Percentiles rank a stretch among this genome's conserved stretches.
Conservation (phyloP, 2,113 vertebrate species). For the Xenopus tropicalis region UCB_Xtro_10.0 CM004445.2:124989501-124990000, state of each 20-base stretch:
- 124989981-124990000: background rate
- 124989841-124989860: too few relatives aligned
- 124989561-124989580: background rate
- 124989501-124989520: too few relatives aligned
- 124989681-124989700: constrained; percentile 72
- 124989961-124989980: background rate
- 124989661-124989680: constrained; percentile 68
- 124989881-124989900: constrained; percentile 65
- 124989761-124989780: too few relatives aligned
- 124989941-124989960: constrained; percentile 58
- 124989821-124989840: too few relatives aligned
- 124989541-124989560: too few relatives aligned
- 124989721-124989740: background rate
- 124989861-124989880: constrained; percentile 53
- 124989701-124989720: constrained; percentile 66
- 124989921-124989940: constrained; percentile 59
- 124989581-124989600: constrained; percentile 67
- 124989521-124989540: too few relatives aligned
- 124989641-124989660: constrained; percentile 78
- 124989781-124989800: too few relatives aligned
- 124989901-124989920: constrained; percentile 60
- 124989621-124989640: constrained; percentile 75
- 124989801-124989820: too few relatives aligned
- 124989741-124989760: background rate
- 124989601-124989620: constrained; percentile 53